These are phyloP conservation scores for Autographa pulchrina DNA, from an alignment of 2,888 invertebrate genomes.

Conservation along the genomic window DNA sequence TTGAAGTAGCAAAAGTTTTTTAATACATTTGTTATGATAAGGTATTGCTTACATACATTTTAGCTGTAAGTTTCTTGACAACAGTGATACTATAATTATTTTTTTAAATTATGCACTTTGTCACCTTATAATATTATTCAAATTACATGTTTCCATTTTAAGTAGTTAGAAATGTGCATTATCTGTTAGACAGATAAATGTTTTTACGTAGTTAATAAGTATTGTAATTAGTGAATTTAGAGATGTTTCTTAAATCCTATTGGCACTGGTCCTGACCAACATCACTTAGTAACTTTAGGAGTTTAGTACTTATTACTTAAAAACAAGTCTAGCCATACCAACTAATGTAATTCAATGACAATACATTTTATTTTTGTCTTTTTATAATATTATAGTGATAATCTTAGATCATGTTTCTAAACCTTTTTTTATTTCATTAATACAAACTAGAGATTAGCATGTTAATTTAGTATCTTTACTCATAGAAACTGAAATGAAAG, in stretches of 20 bases:
- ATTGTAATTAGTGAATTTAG: conserved; percentile 1
- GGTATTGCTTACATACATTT: not conserved
- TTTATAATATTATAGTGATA: not conserved
- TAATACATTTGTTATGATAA: not conserved
- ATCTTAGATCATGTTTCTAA: not conserved
- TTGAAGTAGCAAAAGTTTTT: not conserved
- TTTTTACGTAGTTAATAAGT: not conserved
- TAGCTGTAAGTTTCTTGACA: not conserved
- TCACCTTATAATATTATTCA: not conserved
- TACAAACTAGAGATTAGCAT: not conserved
- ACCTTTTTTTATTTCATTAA: not conserved
- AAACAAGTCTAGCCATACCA: not conserved
- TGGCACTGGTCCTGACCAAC: conserved; percentile 4
- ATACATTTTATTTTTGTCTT: conserved; percentile 1
- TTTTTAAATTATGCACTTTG: not conserved
- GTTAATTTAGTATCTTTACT: not conserved
- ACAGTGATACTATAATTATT: not conserved
- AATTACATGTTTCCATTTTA: not conserved
- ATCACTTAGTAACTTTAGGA: not conserved
- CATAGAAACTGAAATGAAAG: conserved; percentile 20
- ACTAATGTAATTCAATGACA: conserved; percentile 1
- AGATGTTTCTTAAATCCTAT: not conserved
- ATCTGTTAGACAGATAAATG: conserved; percentile 4
- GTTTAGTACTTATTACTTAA: conserved; percentile 1
- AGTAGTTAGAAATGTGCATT: not conserved